phyloP scores from a whole-genome alignment of 2,888 invertebrate species.

The Tachina fera region DNA sequence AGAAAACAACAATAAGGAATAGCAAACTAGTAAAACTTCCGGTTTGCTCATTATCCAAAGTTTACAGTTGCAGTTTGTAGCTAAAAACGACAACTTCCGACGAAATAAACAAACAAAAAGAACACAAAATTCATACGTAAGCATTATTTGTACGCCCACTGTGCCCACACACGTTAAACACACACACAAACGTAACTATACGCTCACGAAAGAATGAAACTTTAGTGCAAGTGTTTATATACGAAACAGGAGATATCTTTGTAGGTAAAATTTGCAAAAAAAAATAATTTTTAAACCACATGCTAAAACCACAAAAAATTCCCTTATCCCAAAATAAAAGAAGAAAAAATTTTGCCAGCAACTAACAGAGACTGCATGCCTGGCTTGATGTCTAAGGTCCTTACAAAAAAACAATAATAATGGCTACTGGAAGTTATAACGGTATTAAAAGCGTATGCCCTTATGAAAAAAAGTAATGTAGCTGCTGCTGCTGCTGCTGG shows the following conservation, averaged over 20 bases:
- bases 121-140: no score
- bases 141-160: constrained; percentile 16
- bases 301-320: constrained; percentile 64
- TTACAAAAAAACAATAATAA: constrained; percentile 42
- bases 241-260: constrained; percentile 40
- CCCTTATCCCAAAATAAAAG: constrained; percentile 7
- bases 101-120: constrained; percentile 52
- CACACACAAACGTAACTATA: neutral
- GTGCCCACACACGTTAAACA: neutral
- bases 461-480: constrained; percentile 14
- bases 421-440: constrained; percentile 50
- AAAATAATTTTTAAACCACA: constrained; percentile 62
- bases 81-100: constrained; percentile 71
- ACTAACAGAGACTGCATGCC: constrained; percentile 43
- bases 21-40: constrained; percentile 66
- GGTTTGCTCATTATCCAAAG: constrained; percentile 69
- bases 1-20: constrained; percentile 27
- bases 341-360: constrained; percentile 11
- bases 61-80: constrained; percentile 67
- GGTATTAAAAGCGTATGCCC: constrained; percentile 62
- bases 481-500: neutral
- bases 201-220: neutral
- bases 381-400: constrained; percentile 35
- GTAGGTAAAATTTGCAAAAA: constrained; percentile 15
- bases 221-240: constrained; percentile 14